A percentile compares a stretch with the other conserved stretches of the same genome.
These are phyloP conservation scores for Physella acuta DNA, from an alignment of 1,140 invertebrate species.

Conservation along the genomic window DNA sequence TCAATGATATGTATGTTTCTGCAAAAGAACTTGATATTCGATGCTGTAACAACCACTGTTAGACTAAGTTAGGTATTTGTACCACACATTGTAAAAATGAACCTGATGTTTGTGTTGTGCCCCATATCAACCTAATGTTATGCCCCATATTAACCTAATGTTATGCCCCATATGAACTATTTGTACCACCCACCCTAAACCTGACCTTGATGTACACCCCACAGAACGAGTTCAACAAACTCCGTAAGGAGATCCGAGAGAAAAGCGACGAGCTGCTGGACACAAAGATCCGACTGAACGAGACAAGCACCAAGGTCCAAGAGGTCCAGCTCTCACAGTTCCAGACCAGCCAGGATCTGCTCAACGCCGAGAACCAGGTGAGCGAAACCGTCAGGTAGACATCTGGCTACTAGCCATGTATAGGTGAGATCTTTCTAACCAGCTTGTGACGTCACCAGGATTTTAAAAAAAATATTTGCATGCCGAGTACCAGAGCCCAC, in stretches of 20 bases:
- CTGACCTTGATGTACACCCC: background rate
- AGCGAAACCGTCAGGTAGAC: too few relatives aligned
- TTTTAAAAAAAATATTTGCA: too few relatives aligned
- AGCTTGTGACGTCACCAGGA: too few relatives aligned
- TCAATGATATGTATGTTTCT: too few relatives aligned
- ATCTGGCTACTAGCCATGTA: too few relatives aligned
- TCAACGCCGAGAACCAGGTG: slow-evolving; percentile 36
- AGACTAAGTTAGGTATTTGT: background rate
- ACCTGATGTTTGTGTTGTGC: background rate
- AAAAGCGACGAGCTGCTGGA: slow-evolving; percentile 34
- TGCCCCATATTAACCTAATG: background rate
- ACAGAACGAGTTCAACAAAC: slow-evolving; percentile 36
- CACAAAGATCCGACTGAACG: slow-evolving; percentile 37
- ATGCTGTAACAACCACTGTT: background rate
- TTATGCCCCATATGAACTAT: background rate
- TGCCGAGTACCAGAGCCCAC: too few relatives aligned
- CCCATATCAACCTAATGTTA: background rate
- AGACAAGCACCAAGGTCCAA: slow-evolving; percentile 28
- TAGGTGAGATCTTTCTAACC: too few relatives aligned
- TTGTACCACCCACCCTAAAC: too few relatives aligned
- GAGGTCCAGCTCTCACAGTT: slow-evolving; percentile 37
- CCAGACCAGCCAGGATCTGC: slow-evolving; percentile 35
- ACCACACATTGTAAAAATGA: background rate
- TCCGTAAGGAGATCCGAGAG: slow-evolving; percentile 30
- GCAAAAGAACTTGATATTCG: too few relatives aligned